These are phyloP conservation scores for Heliconius sara DNA, from an alignment of 2,888 invertebrate genomes.

Conservation along the genomic window DNA sequence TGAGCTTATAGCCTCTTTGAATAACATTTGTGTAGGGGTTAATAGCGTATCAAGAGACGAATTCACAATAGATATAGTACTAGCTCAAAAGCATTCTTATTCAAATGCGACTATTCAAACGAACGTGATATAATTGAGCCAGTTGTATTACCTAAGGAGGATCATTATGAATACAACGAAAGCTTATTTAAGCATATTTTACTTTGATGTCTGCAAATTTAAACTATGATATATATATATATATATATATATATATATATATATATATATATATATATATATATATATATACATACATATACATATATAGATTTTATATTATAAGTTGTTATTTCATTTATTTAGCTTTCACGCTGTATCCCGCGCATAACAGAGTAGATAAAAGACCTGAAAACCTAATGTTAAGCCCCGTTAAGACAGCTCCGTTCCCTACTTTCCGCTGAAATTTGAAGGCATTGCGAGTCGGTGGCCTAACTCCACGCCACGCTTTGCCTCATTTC, in stretches of 20 bases:
- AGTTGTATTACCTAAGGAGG: background rate
- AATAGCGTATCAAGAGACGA: background rate
- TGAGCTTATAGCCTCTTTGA: background rate
- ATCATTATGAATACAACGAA: background rate
- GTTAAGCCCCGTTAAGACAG: too few relatives aligned
- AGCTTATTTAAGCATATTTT: background rate
- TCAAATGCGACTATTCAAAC: constrained; percentile 9
- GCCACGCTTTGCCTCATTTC: background rate
- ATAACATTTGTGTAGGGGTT: constrained; percentile 1
- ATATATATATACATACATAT: too few relatives aligned
- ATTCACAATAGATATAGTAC: background rate
- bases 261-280: too few relatives aligned
- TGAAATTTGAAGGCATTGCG: background rate
- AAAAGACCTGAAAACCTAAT: too few relatives aligned
- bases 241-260: too few relatives aligned
- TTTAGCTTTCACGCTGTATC: too few relatives aligned
- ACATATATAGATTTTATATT: too few relatives aligned
- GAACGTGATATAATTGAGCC: constrained; percentile 7
- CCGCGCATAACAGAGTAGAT: too few relatives aligned
- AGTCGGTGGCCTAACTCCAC: background rate
- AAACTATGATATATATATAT: too few relatives aligned
- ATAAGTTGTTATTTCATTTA: too few relatives aligned
- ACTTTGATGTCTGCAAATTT: too few relatives aligned
- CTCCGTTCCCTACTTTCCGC: background rate
- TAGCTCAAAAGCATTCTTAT: background rate